Base-by-base conservation (phyloP, 2,888 invertebrate genomes). In the Calephelis perditalis region DNA sequence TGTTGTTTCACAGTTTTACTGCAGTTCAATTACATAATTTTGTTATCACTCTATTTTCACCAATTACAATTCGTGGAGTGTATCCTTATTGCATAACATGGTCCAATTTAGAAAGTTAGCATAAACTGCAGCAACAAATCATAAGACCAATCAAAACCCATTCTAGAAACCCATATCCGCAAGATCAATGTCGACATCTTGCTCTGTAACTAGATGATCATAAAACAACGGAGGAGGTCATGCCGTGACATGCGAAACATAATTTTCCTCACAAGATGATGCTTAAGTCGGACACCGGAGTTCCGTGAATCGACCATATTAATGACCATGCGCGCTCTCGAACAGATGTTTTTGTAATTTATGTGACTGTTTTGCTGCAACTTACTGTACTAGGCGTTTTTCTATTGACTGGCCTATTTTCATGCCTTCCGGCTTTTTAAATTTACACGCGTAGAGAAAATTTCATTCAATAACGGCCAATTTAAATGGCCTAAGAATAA, bases 311-410 rank as follows among this genome's bases (percentile, higher is more conserved):
- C 36, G 52, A 52, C 26, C 52, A 52, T 52, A 52, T 52, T 52
- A 52, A 52, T 52, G 52, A 52, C 36, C 52, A 49, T 26, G 52
- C 10, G 52, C 35, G 52, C 52, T 36, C 52, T 36, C 11, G 52
- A 52, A 52, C 52, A 52, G 52, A 52, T 35, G 52, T 52, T 52
- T 35, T 52, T 52, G 49, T 49, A 49, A 49, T 49, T 49, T 49
- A 49, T 49, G 49, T 15, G 26, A 35, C 49, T 26, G 26, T 35
- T 26, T 49, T 49, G 49, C 49, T 15, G 35, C 49, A 49, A 49
- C 26, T 15, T 49, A 49, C 49, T 11, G 6, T 15, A 26, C 15
- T 26, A 26, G 49, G 49, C 26, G 49, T 49, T 49, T 49, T 49
- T 49, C 49, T 49, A 26, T 49, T 11, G 49, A 49, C 3, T 49